Conservation (phyloP, 2,888 invertebrate genomes). For the Coenonympha glycerion region DNA sequence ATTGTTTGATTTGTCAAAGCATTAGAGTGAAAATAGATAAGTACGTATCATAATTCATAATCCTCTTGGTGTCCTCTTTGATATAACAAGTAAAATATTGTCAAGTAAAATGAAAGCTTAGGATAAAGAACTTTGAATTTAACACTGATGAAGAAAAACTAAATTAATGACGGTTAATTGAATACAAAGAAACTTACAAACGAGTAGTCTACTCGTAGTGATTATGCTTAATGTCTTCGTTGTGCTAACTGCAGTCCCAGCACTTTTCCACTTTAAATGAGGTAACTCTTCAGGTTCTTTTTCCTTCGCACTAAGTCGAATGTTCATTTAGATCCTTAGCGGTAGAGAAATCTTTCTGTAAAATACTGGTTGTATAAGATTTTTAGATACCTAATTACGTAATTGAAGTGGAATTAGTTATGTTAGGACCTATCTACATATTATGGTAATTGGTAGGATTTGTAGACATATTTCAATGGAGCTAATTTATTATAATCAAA, state of each 20-base stretch:
- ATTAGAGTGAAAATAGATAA: neutral
- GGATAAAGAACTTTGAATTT: too few species aligned
- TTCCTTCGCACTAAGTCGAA: neutral
- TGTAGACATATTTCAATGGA: too few species aligned
- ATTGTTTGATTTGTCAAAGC: neutral
- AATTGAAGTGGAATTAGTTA: too few species aligned
- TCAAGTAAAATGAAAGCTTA: too few species aligned
- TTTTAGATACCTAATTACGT: too few species aligned
- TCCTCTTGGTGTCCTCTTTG: too few species aligned
- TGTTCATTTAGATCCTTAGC: constrained; percentile 2
- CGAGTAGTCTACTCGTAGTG: constrained; percentile 7
- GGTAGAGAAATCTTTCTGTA: neutral
- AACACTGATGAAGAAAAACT: too few species aligned
- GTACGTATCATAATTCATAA: neutral
- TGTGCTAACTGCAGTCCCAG: neutral
- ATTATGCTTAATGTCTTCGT: constrained; percentile 9
- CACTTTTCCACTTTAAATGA: constrained; percentile 3
- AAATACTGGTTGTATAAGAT: too few species aligned
- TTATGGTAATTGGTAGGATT: too few species aligned
- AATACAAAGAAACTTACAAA: constrained; percentile 3
- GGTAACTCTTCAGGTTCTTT: neutral
- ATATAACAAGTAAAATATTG: too few species aligned
- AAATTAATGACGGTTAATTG: neutral
- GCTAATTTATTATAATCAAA: too few species aligned
- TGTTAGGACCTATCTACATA: too few species aligned